Evolutionary conservation across 1,140 invertebrate genomes (phyloP), one percentile per base, ranked within the genome.

Genomic region (Drosophila navojoa): DNA sequence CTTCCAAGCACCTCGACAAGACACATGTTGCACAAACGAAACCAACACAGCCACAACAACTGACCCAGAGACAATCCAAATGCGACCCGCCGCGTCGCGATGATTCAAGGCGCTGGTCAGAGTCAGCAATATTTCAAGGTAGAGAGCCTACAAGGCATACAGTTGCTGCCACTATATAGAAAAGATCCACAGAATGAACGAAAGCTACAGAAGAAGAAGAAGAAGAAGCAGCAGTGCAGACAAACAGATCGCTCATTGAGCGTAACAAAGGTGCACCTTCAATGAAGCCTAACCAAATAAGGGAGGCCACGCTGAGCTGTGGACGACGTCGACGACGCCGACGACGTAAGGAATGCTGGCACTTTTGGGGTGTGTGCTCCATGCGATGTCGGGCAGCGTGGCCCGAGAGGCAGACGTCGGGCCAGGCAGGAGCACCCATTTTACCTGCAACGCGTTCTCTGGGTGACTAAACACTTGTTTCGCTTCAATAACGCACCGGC

Each of bases 401-500:
- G 44, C 11, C 27, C 29, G 15, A 10, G 19, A n/a, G 35, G 15
- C 44, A 42, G 38, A 9, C 15, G 38, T 2, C 15, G 38, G 15
- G 50, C 22, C 19, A 47, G 9, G 15, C 22, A 79, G 79, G 64
- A 84, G 79, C 79, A 79, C 84, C 73, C 85, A 89, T 71, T 79
- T 89, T 89, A 90, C 85, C 85, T 89, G 85, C 79, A 79, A 58
- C 47, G 50, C 57, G 76, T 71, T 89, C 75, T 85, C 85, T 86
- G 89, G 86, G 90, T 91, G 90, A 91, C 90, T 91, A 91, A 91
- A 91, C 90, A 91, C 90, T 91, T 91, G 90, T 91, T 90, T 91
- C 90, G 90, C 90, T 91, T 91, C 90, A 91, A 90, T 91, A 91
- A 91, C 90, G 90, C 90, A 91, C 90, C 86, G 77, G 66, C 77